Evolutionary conservation across 2,797 vertebrate species (phyloP).

Genomic region (Mustela erminea): DNA sequence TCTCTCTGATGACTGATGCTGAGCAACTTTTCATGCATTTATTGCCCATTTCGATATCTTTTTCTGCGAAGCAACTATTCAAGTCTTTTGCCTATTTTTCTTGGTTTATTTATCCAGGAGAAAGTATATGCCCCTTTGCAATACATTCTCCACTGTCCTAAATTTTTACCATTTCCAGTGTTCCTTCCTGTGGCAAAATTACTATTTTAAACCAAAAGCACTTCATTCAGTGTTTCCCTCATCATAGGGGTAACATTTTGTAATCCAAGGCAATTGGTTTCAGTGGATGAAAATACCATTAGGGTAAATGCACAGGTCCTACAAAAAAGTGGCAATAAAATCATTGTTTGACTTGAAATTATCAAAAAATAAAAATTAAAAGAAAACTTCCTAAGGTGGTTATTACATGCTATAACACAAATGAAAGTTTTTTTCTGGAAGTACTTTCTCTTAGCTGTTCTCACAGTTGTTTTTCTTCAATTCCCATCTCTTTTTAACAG

Average conservation of each 20-base stretch:
- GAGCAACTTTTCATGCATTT: background rate
- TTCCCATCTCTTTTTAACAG: background rate
- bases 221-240: background rate
- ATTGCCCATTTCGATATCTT: background rate
- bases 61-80: background rate
- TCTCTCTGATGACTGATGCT: background rate
- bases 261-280: background rate
- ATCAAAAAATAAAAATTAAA: background rate
- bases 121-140: background rate
- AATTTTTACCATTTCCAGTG: background rate
- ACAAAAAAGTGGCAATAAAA: background rate
- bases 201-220: background rate
- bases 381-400: background rate
- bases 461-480: background rate
- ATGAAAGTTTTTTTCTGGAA: background rate
- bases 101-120: background rate
- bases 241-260: background rate
- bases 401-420: background rate
- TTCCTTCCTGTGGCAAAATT: background rate
- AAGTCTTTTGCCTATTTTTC: background rate
- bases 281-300: background rate
- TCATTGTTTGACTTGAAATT: background rate
- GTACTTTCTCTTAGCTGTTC: background rate
- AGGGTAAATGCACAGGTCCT: background rate
- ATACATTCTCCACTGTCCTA: background rate